Evolutionary conservation across 1,140 invertebrate genomes (phyloP).

Genomic region (Diploscapter pachys): DNA sequence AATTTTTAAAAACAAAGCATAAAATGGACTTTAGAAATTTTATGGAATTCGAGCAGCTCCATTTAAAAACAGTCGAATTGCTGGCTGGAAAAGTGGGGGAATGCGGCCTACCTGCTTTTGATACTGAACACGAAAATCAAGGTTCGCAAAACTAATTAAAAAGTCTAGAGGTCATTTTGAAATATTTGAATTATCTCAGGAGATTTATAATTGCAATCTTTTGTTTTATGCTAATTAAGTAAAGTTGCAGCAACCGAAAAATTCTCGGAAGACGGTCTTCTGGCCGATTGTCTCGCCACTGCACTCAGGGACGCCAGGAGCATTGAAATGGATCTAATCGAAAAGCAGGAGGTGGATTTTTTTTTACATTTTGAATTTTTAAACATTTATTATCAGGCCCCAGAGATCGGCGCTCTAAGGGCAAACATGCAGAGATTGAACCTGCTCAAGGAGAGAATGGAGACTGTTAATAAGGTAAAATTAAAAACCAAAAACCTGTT

Average conservation of each 20-base stretch:
- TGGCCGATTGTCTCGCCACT: constrained; percentile 2
- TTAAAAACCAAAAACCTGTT: background rate
- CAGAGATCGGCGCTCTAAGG: constrained; percentile 18
- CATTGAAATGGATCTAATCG: constrained; percentile 8
- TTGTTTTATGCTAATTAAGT: background rate
- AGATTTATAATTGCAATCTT: background rate
- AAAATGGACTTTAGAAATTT: no score
- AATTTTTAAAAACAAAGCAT: no score
- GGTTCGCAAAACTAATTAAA: background rate
- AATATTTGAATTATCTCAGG: background rate
- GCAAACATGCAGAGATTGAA: constrained; percentile 23
- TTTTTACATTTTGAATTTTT: no score
- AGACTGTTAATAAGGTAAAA: constrained; percentile 7
- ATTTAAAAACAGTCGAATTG: constrained; percentile 24
- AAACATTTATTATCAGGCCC: background rate
- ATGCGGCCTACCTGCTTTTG: constrained; percentile 7
- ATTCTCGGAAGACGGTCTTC: constrained; percentile 3
- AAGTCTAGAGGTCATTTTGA: constrained; percentile 1
- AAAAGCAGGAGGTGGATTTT: background rate
- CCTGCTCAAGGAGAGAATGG: constrained; percentile 12
- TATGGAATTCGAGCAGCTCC: constrained; percentile 22
- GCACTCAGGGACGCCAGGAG: constrained; percentile 3
- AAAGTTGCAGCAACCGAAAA: background rate
- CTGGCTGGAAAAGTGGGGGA: constrained; percentile 13
- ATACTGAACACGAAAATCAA: background rate